Evolutionary conservation across 2,113 vertebrate genomes (phyloP).

Genomic region (Nyctibius bracteatus): DNA sequence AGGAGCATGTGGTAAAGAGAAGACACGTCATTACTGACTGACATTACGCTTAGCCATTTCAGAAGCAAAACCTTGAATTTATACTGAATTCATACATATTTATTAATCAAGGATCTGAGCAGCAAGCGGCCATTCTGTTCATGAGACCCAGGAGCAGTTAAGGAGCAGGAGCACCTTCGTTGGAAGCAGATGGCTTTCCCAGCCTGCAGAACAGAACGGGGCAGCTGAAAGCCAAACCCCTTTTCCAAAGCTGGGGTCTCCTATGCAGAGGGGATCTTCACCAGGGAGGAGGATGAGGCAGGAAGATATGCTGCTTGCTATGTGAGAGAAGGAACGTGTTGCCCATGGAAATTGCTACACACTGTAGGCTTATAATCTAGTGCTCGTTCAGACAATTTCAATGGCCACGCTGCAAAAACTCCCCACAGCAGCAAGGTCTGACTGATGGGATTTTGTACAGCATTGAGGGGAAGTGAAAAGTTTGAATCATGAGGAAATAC

Average conservation of each 20-base stretch:
- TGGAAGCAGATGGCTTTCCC: neutral
- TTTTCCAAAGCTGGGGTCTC: neutral
- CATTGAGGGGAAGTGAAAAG: neutral
- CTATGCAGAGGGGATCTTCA: neutral
- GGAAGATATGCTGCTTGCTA: neutral
- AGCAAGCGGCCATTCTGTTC: neutral
- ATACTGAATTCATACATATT: neutral
- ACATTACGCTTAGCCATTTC: accelerated
- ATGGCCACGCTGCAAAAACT: neutral
- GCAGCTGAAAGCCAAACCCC: neutral
- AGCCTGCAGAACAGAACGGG: neutral
- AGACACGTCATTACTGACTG: neutral
- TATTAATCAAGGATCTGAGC: neutral
- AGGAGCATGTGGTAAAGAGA: neutral
- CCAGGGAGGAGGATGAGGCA: neutral
- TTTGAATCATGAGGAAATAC: neutral
- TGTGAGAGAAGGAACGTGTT: accelerated
- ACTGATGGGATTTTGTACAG: neutral
- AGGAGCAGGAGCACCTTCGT: neutral
- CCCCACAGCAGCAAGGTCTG: neutral
- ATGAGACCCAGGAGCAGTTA: neutral
- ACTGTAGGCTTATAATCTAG: neutral
- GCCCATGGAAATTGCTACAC: neutral
- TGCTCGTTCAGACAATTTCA: neutral
- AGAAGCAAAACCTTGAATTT: neutral